Conservation (phyloP, 2,888 invertebrate genomes). For the Rhagonycha fulva region DNA sequence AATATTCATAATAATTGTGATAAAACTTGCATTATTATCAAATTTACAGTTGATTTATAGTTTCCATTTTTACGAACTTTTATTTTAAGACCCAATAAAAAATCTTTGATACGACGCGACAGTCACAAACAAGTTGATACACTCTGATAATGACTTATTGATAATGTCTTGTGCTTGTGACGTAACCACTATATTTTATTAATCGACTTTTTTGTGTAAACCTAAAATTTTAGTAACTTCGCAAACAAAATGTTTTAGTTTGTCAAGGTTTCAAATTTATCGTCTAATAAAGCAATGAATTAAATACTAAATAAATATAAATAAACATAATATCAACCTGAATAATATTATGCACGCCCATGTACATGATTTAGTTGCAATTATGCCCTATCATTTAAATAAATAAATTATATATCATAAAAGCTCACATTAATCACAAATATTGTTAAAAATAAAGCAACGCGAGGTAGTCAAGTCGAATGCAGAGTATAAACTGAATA, state of each 20-base stretch:
- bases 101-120: neutral
- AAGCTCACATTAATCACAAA: no score
- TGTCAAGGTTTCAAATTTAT: neutral
- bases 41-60: neutral
- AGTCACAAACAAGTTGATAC: neutral
- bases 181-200: neutral
- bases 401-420: no score
- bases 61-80: neutral
- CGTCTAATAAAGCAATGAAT: neutral
- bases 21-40: neutral
- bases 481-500: no score
- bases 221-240: neutral
- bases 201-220: neutral
- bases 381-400: no score
- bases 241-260: neutral
- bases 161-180: neutral
- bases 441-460: no score
- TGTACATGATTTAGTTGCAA: neutral
- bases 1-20: neutral
- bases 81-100: neutral
- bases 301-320: neutral
- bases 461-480: no score
- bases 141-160: neutral
- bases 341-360: neutral
- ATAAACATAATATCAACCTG: neutral